A percentile compares a stretch with the other conserved stretches of the same genome.
Evolutionary conservation across 1,140 invertebrate species (phyloP).

Genomic region (Latrodectus geometricus): DNA sequence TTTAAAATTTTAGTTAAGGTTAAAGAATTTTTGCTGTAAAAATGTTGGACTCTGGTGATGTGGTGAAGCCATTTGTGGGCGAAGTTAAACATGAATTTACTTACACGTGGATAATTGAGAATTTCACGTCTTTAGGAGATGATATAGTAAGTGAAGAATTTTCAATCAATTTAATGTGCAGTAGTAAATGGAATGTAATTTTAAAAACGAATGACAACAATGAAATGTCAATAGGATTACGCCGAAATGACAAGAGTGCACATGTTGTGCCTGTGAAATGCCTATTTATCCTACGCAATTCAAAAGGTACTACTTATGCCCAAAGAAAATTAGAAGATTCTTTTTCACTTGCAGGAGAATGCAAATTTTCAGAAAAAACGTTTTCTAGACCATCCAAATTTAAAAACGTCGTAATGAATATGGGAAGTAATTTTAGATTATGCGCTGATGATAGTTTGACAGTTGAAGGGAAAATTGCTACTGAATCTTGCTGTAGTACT

Average conservation of each 20-base stretch:
- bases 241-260: neutral
- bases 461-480: neutral
- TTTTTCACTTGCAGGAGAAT: neutral
- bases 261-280: neutral
- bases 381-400: neutral
- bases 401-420: neutral
- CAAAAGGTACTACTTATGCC: neutral
- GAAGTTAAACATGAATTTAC: neutral
- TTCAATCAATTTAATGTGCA: neutral
- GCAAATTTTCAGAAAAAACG: neutral
- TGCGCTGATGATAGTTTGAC: neutral
- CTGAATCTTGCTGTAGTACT: neutral
- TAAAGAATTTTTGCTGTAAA: too few species aligned
- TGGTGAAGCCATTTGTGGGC: neutral
- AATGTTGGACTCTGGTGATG: too few species aligned
- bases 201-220: neutral
- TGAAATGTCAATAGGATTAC: neutral
- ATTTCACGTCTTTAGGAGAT: neutral
- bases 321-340: neutral
- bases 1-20: too few species aligned
- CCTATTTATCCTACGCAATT: neutral
- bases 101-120: neutral
- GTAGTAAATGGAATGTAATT: neutral
- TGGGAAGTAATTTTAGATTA: neutral
- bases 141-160: neutral